These are phyloP conservation scores for Caenorhabditis doughertyi DNA, from an alignment of 2,888 invertebrate genomes.

Conservation along the genomic window DNA sequence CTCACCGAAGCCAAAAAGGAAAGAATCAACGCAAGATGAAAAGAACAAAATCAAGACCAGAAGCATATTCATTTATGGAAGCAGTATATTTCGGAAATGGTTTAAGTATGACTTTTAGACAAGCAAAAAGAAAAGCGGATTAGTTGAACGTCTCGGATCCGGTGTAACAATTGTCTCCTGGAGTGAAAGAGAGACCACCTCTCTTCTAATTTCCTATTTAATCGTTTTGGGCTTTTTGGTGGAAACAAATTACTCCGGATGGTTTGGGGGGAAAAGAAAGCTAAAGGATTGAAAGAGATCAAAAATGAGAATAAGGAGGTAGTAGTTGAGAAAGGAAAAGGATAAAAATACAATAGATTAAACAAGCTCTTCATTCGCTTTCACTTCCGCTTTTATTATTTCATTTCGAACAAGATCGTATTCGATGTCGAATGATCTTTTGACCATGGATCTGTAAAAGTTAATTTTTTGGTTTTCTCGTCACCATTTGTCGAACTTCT, in stretches of 20 bases:
- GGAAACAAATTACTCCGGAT: background rate
- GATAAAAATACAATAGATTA: conserved; percentile 5
- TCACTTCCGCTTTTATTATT: conserved; percentile 41
- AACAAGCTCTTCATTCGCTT: conserved; percentile 39
- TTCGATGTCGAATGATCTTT: conserved; percentile 51
- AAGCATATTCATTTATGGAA: conserved; percentile 22
- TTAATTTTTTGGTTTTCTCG: background rate
- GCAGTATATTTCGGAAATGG: conserved; percentile 27
- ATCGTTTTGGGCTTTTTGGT: conserved; percentile 2
- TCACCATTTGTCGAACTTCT: background rate
- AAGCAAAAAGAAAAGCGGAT: conserved; percentile 34
- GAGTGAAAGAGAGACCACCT: background rate
- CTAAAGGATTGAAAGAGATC: conserved; percentile 21
- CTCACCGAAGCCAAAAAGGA: conserved; percentile 51
- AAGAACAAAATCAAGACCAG: conserved; percentile 22
- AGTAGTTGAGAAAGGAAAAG: background rate
- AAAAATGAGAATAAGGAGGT: background rate
- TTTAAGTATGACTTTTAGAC: conserved; percentile 42
- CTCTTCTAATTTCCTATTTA: background rate
- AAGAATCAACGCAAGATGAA: conserved; percentile 21
- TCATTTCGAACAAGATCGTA: conserved; percentile 51
- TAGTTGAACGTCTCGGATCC: conserved; percentile 63
- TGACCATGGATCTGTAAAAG: conserved; percentile 46
- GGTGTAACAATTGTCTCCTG: conserved; percentile 52
- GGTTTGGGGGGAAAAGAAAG: background rate